These are phyloP conservation scores for Rhinella marina DNA, from an alignment of 2,797 vertebrate genomes.

Conservation along the genomic window DNA sequence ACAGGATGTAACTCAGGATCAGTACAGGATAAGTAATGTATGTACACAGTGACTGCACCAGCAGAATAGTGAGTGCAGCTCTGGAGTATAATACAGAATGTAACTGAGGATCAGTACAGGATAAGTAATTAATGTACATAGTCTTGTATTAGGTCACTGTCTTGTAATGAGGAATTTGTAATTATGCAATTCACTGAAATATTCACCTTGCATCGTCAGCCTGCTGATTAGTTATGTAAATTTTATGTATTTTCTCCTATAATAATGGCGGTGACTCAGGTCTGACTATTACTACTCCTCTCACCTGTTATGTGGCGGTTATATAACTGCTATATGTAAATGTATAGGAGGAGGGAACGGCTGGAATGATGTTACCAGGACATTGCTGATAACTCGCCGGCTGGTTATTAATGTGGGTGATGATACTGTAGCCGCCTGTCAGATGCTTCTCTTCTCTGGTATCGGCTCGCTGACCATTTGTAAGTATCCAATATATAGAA, in stretches of 20 bases:
- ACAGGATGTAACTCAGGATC: background rate
- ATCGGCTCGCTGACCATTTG: background rate
- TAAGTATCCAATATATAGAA: background rate
- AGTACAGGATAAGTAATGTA: background rate
- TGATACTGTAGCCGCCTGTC: background rate
- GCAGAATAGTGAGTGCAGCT: background rate
- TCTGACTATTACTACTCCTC: constrained; percentile 7
- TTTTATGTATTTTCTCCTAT: background rate
- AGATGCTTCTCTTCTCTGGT: background rate
- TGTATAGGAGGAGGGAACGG: background rate
- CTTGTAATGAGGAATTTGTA: background rate
- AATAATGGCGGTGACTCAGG: constrained; percentile 3
- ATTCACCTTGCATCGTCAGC: background rate
- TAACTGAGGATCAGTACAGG: background rate
- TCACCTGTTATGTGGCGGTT: constrained; percentile 1
- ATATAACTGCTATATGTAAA: background rate
- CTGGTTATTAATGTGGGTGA: background rate
- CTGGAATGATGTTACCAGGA: background rate
- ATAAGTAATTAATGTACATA: background rate
- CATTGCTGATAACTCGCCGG: background rate
- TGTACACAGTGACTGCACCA: too few species aligned
- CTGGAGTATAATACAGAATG: background rate
- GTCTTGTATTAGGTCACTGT: background rate
- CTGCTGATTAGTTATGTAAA: background rate
- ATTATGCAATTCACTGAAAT: background rate